Conservation (phyloP, 1,140 invertebrate species). For the Eubasilissa regina region DNA sequence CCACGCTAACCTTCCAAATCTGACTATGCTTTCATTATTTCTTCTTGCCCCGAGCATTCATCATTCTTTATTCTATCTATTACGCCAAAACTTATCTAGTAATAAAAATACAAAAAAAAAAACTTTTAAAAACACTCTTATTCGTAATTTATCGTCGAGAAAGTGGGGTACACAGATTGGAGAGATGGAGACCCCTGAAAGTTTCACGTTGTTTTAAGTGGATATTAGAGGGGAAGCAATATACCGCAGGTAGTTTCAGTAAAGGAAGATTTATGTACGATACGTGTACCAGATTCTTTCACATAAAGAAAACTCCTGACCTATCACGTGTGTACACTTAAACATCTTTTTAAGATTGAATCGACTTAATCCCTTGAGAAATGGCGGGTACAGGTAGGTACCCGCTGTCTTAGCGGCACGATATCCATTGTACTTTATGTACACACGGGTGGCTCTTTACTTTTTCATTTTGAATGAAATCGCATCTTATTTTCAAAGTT, state of each 20-base stretch:
- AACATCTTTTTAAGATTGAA: not conserved
- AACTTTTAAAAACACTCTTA: not conserved
- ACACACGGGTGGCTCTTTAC: too few relatives aligned
- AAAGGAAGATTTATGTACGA: slow-evolving; percentile 3
- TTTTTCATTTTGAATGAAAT: too few relatives aligned
- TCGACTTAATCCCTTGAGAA: not conserved
- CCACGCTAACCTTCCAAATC: too few relatives aligned
- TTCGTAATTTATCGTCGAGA: too few relatives aligned
- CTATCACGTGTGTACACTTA: slow-evolving; percentile 12
- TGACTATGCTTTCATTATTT: too few relatives aligned
- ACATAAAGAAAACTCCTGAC: not conserved
- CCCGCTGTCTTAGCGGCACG: too few relatives aligned
- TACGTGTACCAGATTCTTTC: slow-evolving; percentile 8
- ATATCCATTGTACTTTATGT: too few relatives aligned
- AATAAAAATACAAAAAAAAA: not conserved
- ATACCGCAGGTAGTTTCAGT: slow-evolving; percentile 1
- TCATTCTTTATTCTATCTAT: too few relatives aligned
- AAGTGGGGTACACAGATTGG: too few relatives aligned
- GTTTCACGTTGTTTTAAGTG: slow-evolving; percentile 18
- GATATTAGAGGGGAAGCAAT: slow-evolving; percentile 1
- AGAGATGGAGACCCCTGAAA: too few relatives aligned
- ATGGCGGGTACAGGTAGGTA: not conserved
- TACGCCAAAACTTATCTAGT: not conserved
- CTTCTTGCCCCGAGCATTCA: too few relatives aligned
- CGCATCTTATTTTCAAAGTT: too few relatives aligned